A percentile compares a stretch with the other conserved stretches of the same genome.
Evolutionary conservation across 2,797 vertebrate genomes (phyloP).

Genomic region (Lagodon rhomboides): DNA sequence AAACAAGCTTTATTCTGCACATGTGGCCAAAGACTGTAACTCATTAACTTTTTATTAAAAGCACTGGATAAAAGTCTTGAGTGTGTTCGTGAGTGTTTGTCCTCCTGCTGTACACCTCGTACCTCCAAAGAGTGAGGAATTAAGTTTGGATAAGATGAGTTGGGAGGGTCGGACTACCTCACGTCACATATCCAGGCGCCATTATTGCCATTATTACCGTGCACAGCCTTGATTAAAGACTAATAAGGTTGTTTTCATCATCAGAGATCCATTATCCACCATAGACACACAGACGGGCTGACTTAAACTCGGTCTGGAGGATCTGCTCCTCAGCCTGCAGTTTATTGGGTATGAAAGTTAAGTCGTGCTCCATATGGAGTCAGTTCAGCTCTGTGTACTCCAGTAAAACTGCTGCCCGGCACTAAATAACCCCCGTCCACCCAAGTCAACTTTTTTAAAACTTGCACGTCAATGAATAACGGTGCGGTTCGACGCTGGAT

Average conservation of each 20-base stretch:
- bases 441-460: constrained; percentile 46
- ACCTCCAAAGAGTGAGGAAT: neutral
- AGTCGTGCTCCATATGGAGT: constrained; percentile 39
- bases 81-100: neutral
- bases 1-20: neutral
- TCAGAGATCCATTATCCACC: constrained; percentile 1
- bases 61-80: neutral
- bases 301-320: constrained; percentile 25
- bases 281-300: constrained; percentile 6
- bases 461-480: constrained; percentile 42
- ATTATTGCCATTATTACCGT: neutral
- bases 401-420: constrained; percentile 39
- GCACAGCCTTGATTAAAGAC: neutral
- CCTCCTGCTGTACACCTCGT: neutral
- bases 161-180: neutral
- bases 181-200: neutral
- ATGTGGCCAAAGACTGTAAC: constrained; percentile 10
- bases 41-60: constrained; percentile 1
- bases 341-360: constrained; percentile 56
- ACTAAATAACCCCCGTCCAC: constrained; percentile 53
- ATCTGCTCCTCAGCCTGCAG: constrained; percentile 40
- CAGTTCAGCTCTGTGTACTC: constrained; percentile 30
- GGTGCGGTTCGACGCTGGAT: constrained; percentile 14
- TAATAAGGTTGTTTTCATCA: neutral
- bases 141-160: neutral